Percentiles rank a stretch among this genome's conserved stretches.
Evolutionary conservation across 2,888 invertebrate species (phyloP).

Genomic region (Trissoscelio sp.): DNA sequence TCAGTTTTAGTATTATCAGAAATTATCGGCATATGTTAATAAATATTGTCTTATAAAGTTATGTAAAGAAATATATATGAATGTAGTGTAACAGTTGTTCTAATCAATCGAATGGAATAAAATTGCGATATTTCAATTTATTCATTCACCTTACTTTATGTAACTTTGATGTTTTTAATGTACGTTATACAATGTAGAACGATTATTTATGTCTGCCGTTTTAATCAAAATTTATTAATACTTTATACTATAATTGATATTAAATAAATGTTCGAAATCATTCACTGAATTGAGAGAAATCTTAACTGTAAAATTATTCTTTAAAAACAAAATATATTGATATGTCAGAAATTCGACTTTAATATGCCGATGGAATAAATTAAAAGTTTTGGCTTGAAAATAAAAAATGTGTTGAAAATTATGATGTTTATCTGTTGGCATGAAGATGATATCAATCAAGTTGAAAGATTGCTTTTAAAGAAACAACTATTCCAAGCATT

Average conservation of each 20-base stretch:
- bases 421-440: constrained; percentile 1
- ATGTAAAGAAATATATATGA: background rate
- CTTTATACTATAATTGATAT: background rate
- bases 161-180: background rate
- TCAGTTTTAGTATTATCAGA: background rate
- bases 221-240: background rate
- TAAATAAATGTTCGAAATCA: background rate
- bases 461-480: background rate
- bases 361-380: background rate
- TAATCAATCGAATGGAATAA: background rate
- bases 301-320: background rate
- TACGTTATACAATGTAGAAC: background rate
- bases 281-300: background rate
- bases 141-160: background rate
- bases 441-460: constrained; percentile 13
- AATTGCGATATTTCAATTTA: background rate
- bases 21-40: background rate
- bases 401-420: background rate
- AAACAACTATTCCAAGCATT: background rate
- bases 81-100: background rate
- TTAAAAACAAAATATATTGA: background rate
- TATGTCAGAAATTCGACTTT: background rate
- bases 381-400: background rate
- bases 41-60: constrained; percentile 1
- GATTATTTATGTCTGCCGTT: background rate